phyloP scores from a whole-genome alignment of 2,888 invertebrate genomes.

The Lithosia quadra region DNA sequence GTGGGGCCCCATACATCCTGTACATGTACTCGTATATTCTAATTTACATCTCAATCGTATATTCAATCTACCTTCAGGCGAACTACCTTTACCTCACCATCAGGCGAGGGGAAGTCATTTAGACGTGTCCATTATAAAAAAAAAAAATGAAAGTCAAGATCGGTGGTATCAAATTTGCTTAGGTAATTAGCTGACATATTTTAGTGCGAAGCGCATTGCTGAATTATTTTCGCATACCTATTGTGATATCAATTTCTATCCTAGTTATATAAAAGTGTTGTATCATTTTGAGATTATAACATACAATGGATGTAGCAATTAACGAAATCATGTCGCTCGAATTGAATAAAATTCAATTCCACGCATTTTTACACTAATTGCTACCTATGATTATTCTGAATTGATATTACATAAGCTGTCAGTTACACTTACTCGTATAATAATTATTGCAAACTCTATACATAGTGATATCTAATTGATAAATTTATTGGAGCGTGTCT shows the following conservation, averaged over 20 bases:
- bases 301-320: background rate
- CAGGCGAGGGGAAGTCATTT: no score
- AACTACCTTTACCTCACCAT: no score
- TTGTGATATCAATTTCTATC: background rate
- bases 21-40: no score
- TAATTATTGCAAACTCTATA: background rate
- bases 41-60: no score
- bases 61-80: no score
- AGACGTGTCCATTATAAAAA: no score
- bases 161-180: background rate
- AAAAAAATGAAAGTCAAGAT: background rate
- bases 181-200: background rate
- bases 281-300: background rate
- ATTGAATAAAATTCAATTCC: background rate
- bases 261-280: background rate
- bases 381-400: background rate
- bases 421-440: background rate
- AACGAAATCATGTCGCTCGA: background rate
- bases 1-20: no score
- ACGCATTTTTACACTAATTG: background rate
- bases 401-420: background rate
- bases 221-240: background rate
- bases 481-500: constrained; percentile 9
- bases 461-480: background rate
- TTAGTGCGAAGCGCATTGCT: background rate